phyloP scores from a whole-genome alignment of 2,888 invertebrate genomes.

The Cephus pygmeus region DNA sequence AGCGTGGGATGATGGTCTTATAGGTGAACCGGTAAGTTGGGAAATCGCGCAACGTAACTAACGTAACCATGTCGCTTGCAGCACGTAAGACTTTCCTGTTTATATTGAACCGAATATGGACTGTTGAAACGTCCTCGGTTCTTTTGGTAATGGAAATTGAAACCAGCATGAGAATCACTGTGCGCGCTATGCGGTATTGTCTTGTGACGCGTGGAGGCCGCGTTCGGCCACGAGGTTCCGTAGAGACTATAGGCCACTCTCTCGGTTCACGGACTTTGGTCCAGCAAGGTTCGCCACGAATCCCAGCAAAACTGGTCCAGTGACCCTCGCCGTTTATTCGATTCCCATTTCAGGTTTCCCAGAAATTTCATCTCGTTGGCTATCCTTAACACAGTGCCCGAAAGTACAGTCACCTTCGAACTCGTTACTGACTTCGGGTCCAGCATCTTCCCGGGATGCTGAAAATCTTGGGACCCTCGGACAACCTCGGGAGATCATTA shows the following conservation, averaged over 20 bases:
- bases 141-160: background rate
- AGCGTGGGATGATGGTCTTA: background rate
- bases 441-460: background rate
- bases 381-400: background rate
- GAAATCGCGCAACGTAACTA: background rate
- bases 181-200: background rate
- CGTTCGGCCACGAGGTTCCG: background rate
- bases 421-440: background rate
- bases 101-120: background rate
- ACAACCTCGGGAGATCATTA: background rate
- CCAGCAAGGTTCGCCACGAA: background rate
- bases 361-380: background rate
- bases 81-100: background rate
- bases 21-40: background rate
- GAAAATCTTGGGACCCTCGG: background rate
- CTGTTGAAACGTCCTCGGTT: background rate
- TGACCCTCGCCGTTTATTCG: background rate
- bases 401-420: slow-evolving; percentile 16
- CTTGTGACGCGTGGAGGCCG: background rate
- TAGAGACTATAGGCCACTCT: background rate
- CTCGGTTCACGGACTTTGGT: background rate
- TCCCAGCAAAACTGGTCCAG: background rate
- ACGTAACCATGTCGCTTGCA: background rate
- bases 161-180: background rate
- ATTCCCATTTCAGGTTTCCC: background rate